Conservation (phyloP, 2,888 invertebrate species). For the Cenopis cana region DNA sequence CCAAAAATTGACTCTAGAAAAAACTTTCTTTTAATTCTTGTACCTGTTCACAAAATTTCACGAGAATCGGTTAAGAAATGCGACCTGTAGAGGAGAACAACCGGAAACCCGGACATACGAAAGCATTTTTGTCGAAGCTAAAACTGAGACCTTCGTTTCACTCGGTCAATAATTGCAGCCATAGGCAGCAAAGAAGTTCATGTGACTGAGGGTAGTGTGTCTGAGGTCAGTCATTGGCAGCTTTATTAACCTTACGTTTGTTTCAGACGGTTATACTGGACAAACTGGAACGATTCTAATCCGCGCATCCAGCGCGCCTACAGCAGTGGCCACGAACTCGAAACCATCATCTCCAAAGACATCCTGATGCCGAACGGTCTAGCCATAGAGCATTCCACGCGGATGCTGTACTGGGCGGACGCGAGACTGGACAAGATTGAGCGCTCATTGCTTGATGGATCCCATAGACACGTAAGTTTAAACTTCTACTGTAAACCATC, state of each 20-base stretch:
- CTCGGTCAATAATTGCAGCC: too few species aligned
- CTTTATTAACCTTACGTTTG: not conserved
- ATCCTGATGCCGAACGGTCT: slow-evolving; percentile 95
- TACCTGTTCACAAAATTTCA: too few species aligned
- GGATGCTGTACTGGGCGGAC: slow-evolving; percentile 94
- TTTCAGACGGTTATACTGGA: slow-evolving; percentile 91
- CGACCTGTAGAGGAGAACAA: too few species aligned
- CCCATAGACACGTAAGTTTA: slow-evolving; percentile 85
- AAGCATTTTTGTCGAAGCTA: too few species aligned
- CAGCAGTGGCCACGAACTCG: slow-evolving; percentile 87
- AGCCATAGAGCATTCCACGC: slow-evolving; percentile 90
- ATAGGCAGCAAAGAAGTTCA: too few species aligned
- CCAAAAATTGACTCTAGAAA: too few species aligned
- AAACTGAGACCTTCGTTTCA: too few species aligned
- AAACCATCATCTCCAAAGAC: slow-evolving; percentile 89
- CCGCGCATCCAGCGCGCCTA: slow-evolving; percentile 93
- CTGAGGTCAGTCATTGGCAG: too few species aligned
- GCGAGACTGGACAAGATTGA: slow-evolving; percentile 94
- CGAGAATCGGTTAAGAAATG: too few species aligned
- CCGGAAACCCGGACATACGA: too few species aligned
- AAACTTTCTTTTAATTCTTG: too few species aligned
- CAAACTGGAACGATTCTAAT: slow-evolving; percentile 93
- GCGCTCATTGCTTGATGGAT: slow-evolving; percentile 91
- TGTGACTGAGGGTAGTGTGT: too few species aligned
- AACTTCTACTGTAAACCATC: slow-evolving; percentile 85